Evolutionary conservation across 2,888 invertebrate species (phyloP).

Genomic region (Hypena proboscidalis): DNA sequence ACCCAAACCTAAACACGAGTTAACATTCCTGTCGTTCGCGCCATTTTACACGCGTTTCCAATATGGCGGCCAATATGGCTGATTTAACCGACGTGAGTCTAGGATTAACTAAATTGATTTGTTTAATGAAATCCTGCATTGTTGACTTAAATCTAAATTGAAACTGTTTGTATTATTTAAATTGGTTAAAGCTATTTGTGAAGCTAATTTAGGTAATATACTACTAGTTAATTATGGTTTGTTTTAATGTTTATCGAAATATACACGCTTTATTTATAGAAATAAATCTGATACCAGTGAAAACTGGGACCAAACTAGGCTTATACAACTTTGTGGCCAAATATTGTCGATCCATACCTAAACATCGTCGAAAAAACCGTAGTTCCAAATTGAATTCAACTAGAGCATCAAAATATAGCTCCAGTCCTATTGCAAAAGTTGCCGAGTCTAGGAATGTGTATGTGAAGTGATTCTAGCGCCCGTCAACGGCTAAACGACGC

Average conservation of each 20-base stretch:
- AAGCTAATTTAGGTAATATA: too few species aligned
- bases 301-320: too few species aligned
- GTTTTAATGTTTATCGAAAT: too few species aligned
- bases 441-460: constrained; percentile 11
- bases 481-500: constrained; percentile 50
- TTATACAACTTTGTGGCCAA: too few species aligned
- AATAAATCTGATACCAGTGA: too few species aligned
- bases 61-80: constrained; percentile 10
- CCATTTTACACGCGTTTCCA: constrained; percentile 1
- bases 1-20: constrained; percentile 14
- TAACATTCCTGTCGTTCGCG: constrained; percentile 32
- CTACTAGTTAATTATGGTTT: too few species aligned
- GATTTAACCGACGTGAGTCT: constrained; percentile 19
- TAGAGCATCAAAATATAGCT: too few species aligned
- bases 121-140: constrained; percentile 15
- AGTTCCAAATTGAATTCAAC: too few species aligned
- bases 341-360: too few species aligned
- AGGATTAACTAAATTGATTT: constrained; percentile 24
- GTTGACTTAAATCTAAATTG: constrained; percentile 14
- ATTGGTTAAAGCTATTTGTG: neutral
- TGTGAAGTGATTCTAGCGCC: constrained; percentile 37
- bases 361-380: too few species aligned
- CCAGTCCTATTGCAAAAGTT: constrained; percentile 4
- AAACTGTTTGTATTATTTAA: neutral
- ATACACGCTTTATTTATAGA: too few species aligned